These are phyloP conservation scores for Leguminivora glycinivorella DNA, from an alignment of 1,140 invertebrate species.

Conservation along the genomic window DNA sequence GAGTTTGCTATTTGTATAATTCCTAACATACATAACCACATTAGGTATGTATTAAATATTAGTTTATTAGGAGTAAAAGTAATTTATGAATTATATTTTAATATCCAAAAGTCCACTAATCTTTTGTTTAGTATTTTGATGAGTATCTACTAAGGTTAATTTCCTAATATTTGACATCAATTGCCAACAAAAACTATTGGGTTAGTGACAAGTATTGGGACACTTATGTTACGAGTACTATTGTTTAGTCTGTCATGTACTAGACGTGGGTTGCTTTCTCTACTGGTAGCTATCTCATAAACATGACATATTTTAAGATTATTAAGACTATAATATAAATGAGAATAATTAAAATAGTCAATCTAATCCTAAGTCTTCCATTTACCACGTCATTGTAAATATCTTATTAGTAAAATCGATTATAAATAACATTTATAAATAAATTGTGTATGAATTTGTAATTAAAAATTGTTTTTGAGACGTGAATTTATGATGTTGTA, in stretches of 20 bases:
- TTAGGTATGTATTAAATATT: slow-evolving; percentile 36
- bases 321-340: slow-evolving; percentile 33
- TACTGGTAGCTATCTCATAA: slow-evolving; percentile 53
- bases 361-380: slow-evolving; percentile 58
- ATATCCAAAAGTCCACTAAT: slow-evolving; percentile 45
- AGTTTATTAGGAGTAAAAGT: slow-evolving; percentile 11
- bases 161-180: not conserved
- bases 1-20: slow-evolving; percentile 17
- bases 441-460: slow-evolving; percentile 19
- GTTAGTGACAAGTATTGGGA: slow-evolving; percentile 28
- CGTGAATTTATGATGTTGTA: slow-evolving; percentile 43
- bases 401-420: slow-evolving; percentile 39
- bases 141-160: not conserved
- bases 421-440: slow-evolving; percentile 3
- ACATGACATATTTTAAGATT: slow-evolving; percentile 58
- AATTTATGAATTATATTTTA: slow-evolving; percentile 30
- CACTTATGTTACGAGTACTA: slow-evolving; percentile 31
- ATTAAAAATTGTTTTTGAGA: not conserved
- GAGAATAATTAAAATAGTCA: slow-evolving; percentile 49
- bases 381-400: slow-evolving; percentile 59
- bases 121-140: slow-evolving; percentile 18
- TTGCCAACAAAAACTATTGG: slow-evolving; percentile 19
- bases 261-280: slow-evolving; percentile 40
- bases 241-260: slow-evolving; percentile 48
- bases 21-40: slow-evolving; percentile 32